phyloP scores from a whole-genome alignment of 2,113 vertebrate species.

The Hippocampus guttulatus region DNA sequence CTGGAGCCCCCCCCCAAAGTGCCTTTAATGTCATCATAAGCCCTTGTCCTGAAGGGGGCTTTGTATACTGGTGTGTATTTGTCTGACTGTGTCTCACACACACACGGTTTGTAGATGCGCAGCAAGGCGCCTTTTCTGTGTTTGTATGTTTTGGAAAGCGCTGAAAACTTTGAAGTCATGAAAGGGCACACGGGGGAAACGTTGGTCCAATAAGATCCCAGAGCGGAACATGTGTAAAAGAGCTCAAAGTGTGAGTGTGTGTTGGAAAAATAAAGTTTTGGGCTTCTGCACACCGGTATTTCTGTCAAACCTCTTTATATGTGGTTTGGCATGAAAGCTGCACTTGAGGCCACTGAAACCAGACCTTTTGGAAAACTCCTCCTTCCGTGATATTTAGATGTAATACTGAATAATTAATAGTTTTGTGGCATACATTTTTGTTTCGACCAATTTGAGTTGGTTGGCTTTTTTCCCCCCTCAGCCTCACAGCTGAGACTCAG shows the following conservation, averaged over 20 bases:
- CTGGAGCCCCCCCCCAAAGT: slow-evolving; percentile 52
- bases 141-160: slow-evolving; percentile 16
- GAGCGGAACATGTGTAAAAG: slow-evolving; percentile 30
- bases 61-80: slow-evolving; percentile 21
- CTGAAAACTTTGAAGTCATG: slow-evolving; percentile 4
- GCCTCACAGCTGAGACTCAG: no score
- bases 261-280: not conserved
- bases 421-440: no score
- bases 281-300: slow-evolving; percentile 4
- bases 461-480: no score
- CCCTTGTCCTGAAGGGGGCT: slow-evolving; percentile 60
- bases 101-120: slow-evolving; percentile 19
- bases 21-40: slow-evolving; percentile 70
- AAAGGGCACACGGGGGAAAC: not conserved
- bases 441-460: no score
- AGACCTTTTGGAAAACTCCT: not conserved
- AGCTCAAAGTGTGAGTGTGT: slow-evolving; percentile 15
- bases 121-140: slow-evolving; percentile 9
- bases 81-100: slow-evolving; percentile 24
- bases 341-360: not conserved
- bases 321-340: not conserved
- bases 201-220: slow-evolving; percentile 19
- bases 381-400: not conserved
- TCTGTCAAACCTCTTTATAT: slow-evolving; percentile 2
- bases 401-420: not conserved